These are phyloP conservation scores for Hippopotamyrus pictus DNA, from an alignment of 2,797 vertebrate genomes.

Conservation along the genomic window DNA sequence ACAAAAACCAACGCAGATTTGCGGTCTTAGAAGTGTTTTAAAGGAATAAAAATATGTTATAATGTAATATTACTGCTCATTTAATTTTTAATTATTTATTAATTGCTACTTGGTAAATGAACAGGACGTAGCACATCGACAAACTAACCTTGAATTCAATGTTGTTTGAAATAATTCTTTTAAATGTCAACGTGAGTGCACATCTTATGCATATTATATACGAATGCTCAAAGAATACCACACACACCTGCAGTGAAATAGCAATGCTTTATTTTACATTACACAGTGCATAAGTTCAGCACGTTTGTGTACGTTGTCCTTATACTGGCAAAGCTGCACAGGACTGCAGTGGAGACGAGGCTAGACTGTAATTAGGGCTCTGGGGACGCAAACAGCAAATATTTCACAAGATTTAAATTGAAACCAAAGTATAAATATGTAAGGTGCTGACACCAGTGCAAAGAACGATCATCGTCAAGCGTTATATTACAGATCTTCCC, in stretches of 20 bases:
- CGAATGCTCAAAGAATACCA: not conserved
- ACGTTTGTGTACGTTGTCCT: conserved; percentile 14
- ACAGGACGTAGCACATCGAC: not conserved
- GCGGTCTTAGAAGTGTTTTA: not conserved
- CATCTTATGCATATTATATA: not conserved
- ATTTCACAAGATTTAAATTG: not conserved
- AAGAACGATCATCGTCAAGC: not conserved
- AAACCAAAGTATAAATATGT: not conserved
- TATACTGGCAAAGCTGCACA: conserved; percentile 13
- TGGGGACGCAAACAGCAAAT: conserved; percentile 1
- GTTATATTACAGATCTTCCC: not conserved
- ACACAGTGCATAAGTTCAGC: conserved; percentile 18
- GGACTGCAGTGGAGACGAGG: conserved; percentile 8
- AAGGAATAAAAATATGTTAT: not conserved
- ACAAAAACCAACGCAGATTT: not conserved
- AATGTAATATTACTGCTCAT: not conserved
- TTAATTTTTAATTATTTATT: not conserved
- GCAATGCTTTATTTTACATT: conserved; percentile 26
- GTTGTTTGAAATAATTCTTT: not conserved
- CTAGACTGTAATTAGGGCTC: not conserved
- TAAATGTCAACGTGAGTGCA: not conserved
- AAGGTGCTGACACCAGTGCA: not conserved
- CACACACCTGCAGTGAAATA: conserved; percentile 8
- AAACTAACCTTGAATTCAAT: not conserved
- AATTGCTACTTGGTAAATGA: not conserved